Conservation (phyloP, 2,797 vertebrate species). For the Emydoidea blandingii region DNA sequence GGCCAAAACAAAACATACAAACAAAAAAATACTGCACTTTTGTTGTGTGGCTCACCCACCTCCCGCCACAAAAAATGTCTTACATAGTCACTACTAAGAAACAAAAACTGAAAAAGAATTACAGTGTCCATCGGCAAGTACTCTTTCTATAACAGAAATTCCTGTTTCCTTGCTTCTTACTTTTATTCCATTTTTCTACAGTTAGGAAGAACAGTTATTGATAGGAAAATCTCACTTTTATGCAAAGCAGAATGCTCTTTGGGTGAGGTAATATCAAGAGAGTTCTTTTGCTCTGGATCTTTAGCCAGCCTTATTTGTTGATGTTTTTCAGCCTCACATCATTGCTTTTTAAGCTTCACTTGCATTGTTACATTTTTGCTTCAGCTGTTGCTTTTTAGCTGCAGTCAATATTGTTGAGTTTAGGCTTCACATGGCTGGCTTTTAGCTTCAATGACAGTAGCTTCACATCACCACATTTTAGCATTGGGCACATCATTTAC, state of each 20-base stretch:
- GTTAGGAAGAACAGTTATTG: neutral
- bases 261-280: neutral
- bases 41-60: neutral
- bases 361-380: neutral
- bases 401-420: neutral
- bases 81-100: neutral
- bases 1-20: neutral
- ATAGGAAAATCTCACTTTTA: neutral
- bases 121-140: neutral
- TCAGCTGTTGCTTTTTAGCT: slow-evolving; percentile 20
- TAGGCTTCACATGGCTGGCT: slow-evolving; percentile 2
- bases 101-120: neutral
- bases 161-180: neutral
- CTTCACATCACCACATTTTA: neutral
- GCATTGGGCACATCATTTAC: neutral
- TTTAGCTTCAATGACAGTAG: neutral
- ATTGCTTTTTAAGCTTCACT: neutral
- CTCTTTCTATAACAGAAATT: neutral
- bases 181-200: slow-evolving; percentile 4
- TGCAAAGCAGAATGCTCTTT: neutral
- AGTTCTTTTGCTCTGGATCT: neutral
- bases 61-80: neutral
- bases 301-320: neutral
- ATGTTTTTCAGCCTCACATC: neutral
- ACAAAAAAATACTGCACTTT: neutral